Percentiles rank a stretch among this genome's conserved stretches.
Evolutionary conservation across 2,113 vertebrate species (phyloP).

Genomic region (Psilopsiagon aurifrons): DNA sequence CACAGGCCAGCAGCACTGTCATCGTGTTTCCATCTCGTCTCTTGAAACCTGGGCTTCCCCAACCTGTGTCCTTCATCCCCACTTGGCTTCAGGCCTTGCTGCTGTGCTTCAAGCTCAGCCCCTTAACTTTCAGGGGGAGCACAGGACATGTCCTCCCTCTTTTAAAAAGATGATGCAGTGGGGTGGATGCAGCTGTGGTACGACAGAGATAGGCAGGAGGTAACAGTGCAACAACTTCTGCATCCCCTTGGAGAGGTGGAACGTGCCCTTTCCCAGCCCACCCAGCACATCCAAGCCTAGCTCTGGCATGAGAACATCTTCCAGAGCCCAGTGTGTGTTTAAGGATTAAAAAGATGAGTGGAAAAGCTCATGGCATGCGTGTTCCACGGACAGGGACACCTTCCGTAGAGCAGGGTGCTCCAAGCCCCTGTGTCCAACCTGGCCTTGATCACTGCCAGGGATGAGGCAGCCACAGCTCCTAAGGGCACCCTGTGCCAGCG

Average conservation of each 20-base stretch:
- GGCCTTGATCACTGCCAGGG: too few relatives aligned
- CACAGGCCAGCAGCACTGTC: neutral
- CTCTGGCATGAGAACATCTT: neutral
- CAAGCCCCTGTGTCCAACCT: neutral
- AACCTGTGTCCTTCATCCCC: neutral
- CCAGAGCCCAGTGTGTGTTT: slow-evolving; percentile 33
- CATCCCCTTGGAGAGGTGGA: neutral
- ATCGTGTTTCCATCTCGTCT: neutral
- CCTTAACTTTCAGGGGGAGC: neutral
- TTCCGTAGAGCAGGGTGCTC: neutral
- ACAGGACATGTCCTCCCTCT: neutral
- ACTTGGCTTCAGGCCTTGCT: neutral
- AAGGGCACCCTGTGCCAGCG: neutral
- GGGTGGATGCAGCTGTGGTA: neutral
- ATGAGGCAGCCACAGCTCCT: too few relatives aligned
- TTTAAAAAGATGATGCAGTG: neutral
- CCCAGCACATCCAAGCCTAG: neutral
- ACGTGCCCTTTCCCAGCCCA: neutral
- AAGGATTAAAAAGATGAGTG: slow-evolving; percentile 20
- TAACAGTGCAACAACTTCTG: neutral
- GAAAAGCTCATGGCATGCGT: slow-evolving; percentile 46
- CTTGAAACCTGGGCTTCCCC: neutral
- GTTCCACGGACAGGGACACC: neutral
- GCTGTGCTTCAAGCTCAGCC: neutral
- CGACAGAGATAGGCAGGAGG: neutral